Evolutionary conservation across 1,140 invertebrate species (phyloP).

Genomic region (Drosophila dunni): DNA sequence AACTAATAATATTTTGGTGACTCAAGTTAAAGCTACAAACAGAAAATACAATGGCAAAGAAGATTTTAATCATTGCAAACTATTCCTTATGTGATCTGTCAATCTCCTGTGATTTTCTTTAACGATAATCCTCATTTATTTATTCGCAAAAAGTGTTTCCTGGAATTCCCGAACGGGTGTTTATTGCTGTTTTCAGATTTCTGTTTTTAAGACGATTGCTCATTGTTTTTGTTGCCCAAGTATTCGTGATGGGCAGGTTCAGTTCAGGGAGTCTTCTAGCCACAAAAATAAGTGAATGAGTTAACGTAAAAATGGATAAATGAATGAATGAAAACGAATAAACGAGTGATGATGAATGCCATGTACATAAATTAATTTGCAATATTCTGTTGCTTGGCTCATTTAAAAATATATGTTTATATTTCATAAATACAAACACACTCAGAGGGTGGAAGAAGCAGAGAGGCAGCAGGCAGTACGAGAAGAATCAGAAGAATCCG

Average conservation of each 20-base stretch:
- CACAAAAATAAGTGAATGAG: neutral
- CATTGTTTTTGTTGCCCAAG: conserved; percentile 37
- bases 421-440: conserved; percentile 52
- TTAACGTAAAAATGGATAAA: no score
- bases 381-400: conserved; percentile 11
- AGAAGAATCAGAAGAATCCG: conserved; percentile 20
- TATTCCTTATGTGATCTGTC: conserved; percentile 12
- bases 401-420: conserved; percentile 39
- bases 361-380: conserved; percentile 17
- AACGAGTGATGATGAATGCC: conserved; percentile 37
- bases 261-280: conserved; percentile 16
- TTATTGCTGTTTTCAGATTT: conserved; percentile 11
- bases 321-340: neutral
- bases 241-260: neutral
- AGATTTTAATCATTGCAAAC: neutral
- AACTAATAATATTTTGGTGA: no score
- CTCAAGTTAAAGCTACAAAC: no score
- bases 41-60: no score
- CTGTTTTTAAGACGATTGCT: conserved; percentile 15
- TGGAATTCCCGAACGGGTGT: conserved; percentile 17
- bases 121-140: conserved; percentile 13
- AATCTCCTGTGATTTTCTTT: conserved; percentile 14
- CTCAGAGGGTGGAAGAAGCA: neutral
- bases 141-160: conserved; percentile 24
- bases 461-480: conserved; percentile 4